Evolutionary conservation across 2,797 vertebrate species (phyloP), one percentile per base, ranked within the genome.

Genomic region (Manis pentadactyla): DNA sequence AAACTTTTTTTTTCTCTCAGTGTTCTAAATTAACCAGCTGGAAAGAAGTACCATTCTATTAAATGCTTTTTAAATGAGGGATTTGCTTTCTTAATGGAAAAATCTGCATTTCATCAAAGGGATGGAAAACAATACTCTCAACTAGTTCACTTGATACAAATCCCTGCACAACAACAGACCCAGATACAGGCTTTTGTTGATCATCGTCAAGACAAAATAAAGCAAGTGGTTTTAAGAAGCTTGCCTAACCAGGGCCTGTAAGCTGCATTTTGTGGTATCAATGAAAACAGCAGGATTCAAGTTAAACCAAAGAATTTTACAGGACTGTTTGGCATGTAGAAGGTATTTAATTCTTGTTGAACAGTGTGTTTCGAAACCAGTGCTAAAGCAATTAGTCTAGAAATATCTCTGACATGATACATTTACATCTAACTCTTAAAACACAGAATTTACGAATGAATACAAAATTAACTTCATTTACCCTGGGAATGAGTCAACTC

Each of bases 21-120:
- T 73, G 66, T 90, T 95, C 94, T 91, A 91, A 96, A 96, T 96
- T 94, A 91, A 90, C 68, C 74, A 81, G 46, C 83, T 97, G 91
- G 88, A 93, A 88, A 94, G 39, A 92, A 84, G 46, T 64, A 55
- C 23, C 34, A 83, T 87, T 93, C 93, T 93, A 89, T 64, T 37
- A 88, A 69, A 73, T 2, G 5, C 23, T 90, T 64, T 53, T 77
- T 21, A 92, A 95, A 79, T 34, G 31, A 87, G 69, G 63, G 63
- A 75, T 83, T 93, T 63, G 53, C 31, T 82, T 93, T 94, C 85
- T 61, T n/a, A 71, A 49, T 49, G 69, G 15, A n/a, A 93, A 92
- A 93, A 92, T 82, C 83, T 93, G 55, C 46, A 57, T 93, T 88
- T 77, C 73, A 74, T 86, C 88, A 83, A 74, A 59, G 39, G 17